Percentiles rank a stretch among this genome's conserved stretches.
These are phyloP conservation scores for Pseudomugil tenellus DNA, from an alignment of 2,797 vertebrate genomes.

Conservation along the genomic window DNA sequence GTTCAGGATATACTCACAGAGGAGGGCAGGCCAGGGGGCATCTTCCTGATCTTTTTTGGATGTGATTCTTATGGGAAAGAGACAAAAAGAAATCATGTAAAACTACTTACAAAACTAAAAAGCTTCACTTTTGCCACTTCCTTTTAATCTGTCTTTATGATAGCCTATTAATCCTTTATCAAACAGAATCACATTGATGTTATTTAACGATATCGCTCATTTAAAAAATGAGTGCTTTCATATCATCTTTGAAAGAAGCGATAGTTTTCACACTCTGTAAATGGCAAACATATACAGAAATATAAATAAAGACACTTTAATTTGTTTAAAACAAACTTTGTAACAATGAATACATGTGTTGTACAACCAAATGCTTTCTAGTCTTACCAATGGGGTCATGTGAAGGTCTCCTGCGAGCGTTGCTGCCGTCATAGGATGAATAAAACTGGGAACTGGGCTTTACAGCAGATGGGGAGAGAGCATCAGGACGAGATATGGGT, in stretches of 20 bases:
- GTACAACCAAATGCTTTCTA: conserved; percentile 3
- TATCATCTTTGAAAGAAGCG: conserved; percentile 45
- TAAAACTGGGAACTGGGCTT: conserved; percentile 91
- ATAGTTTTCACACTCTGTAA: conserved; percentile 36
- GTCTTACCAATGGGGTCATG: conserved; percentile 89
- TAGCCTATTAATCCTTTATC: conserved; percentile 43
- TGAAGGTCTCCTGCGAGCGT: conserved; percentile 85
- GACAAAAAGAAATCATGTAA: conserved; percentile 35
- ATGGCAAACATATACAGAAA: conserved; percentile 33
- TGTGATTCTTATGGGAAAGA: conserved; percentile 83
- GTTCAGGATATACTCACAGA: conserved; percentile 85
- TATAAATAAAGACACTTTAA: conserved; percentile 25
- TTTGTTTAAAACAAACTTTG: conserved; percentile 13
- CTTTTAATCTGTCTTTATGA: conserved; percentile 37
- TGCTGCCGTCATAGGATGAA: conserved; percentile 79
- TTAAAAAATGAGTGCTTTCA: conserved; percentile 20
- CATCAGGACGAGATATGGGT: conserved; percentile 86
- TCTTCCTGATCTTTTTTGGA: conserved; percentile 97
- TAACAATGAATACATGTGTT: not conserved
- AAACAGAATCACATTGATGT: conserved; percentile 38
- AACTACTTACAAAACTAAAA: conserved; percentile 17
- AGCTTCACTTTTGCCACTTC: conserved; percentile 7
- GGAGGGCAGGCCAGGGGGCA: conserved; percentile 95
- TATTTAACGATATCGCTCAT: conserved; percentile 14
- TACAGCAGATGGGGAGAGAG: conserved; percentile 87